A percentile compares a stretch with the other conserved stretches of the same genome.
Evolutionary conservation across 2,113 vertebrate species (phyloP).

Genomic region (Odontophorus gujanensis): DNA sequence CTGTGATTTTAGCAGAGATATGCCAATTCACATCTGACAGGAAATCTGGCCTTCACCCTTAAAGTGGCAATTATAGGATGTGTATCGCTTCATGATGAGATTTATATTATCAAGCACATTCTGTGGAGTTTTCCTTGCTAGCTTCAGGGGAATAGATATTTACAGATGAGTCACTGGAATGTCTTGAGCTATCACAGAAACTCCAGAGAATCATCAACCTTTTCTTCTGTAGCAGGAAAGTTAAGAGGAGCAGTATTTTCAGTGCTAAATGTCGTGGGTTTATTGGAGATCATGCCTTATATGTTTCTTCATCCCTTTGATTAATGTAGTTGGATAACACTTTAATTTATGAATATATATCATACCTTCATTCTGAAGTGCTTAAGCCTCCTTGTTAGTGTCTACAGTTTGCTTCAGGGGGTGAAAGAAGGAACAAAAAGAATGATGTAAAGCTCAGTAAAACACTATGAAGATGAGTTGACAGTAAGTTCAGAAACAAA

Average conservation of each 20-base stretch:
- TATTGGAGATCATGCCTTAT: constrained; percentile 4
- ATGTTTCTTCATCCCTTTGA: background rate
- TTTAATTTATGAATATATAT: background rate
- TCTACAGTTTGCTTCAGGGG: background rate
- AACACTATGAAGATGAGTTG: background rate
- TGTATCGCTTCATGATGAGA: constrained; percentile 6
- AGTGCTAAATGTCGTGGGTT: background rate
- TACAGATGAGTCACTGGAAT: constrained; percentile 66
- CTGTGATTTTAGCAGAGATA: constrained; percentile 54
- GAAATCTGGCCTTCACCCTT: constrained; percentile 34
- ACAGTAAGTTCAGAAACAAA: background rate
- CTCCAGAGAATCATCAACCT: constrained; percentile 64
- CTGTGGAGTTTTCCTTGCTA: constrained; percentile 55
- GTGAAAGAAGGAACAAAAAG: background rate
- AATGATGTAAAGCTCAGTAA: background rate
- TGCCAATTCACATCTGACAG: constrained; percentile 57
- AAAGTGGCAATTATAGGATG: constrained; percentile 47
- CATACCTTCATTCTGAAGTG: background rate
- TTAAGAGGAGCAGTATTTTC: constrained; percentile 33
- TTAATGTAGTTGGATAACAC: background rate
- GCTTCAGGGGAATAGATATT: constrained; percentile 61
- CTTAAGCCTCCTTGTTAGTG: background rate
- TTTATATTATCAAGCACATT: constrained; percentile 72
- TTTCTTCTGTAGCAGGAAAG: constrained; percentile 61
- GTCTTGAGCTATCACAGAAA: constrained; percentile 35